phyloP scores from a whole-genome alignment of 2,113 vertebrate genomes.

The Mesoclemmys tuberculata region DNA sequence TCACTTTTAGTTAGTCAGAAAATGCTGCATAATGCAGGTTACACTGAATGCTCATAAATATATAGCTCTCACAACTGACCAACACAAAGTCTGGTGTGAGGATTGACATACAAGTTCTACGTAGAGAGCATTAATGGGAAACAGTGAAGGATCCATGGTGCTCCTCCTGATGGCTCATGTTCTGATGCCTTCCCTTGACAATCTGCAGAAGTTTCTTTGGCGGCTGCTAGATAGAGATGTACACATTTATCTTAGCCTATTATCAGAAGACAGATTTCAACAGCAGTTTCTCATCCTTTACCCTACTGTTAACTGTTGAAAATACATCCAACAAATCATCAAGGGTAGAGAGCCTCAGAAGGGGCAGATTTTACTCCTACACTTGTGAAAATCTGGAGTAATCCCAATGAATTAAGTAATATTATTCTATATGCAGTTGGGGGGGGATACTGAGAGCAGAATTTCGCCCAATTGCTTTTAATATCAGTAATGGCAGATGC shows the following conservation, averaged over 20 bases:
- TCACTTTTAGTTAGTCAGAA: neutral
- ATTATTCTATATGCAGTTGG: neutral
- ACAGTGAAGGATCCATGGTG: neutral
- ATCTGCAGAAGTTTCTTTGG: neutral
- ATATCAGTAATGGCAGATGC: neutral
- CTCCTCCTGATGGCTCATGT: neutral
- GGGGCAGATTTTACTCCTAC: neutral
- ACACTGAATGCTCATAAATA: neutral
- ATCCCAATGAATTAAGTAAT: rapidly evolving
- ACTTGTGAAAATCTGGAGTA: neutral
- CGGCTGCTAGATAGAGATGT: neutral
- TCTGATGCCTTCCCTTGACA: neutral
- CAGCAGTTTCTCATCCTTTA: neutral
- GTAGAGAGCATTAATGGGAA: neutral
- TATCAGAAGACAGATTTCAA: neutral
- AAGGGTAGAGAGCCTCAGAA: neutral
- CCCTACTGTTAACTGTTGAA: neutral
- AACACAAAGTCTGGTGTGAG: rapidly evolving
- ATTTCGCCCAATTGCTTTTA: neutral
- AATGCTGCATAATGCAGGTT: neutral
- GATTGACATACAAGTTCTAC: neutral
- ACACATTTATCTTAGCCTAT: neutral
- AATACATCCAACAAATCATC: rapidly evolving
- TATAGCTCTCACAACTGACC: neutral
- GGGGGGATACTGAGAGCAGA: neutral